phyloP scores from a whole-genome alignment of 2,113 vertebrate genomes.

The Oryctolagus cuniculus region DNA sequence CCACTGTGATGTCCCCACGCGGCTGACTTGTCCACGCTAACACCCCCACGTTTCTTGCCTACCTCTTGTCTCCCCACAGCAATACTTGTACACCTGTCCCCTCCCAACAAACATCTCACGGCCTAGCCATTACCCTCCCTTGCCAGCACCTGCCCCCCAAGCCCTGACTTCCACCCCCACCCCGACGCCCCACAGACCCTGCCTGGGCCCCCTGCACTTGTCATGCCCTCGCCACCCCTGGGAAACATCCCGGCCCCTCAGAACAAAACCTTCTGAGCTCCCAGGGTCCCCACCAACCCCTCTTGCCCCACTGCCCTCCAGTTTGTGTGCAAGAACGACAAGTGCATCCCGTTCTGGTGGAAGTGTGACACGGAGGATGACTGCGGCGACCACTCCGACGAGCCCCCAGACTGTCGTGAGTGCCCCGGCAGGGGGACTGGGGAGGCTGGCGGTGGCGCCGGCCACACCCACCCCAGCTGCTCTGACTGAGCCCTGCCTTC shows the following conservation, averaged over 20 bases:
- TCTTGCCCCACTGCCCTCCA: conserved; percentile 80
- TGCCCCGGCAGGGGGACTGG: conserved; percentile 53
- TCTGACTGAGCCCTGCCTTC: not conserved
- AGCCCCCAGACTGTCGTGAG: conserved; percentile 97
- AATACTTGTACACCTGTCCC: conserved; percentile 87
- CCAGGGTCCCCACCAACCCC: conserved; percentile 64
- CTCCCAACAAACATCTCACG: conserved; percentile 86
- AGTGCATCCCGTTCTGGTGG: conserved; percentile 99
- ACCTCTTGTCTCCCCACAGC: conserved; percentile 92
- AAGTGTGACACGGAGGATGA: conserved; percentile 99
- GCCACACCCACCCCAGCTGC: fast-evolving
- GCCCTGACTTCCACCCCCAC: fast-evolving
- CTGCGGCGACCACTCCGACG: conserved; percentile 96
- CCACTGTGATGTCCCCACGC: conserved; percentile 29
- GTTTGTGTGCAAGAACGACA: conserved; percentile 99
- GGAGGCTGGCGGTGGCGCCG: too few relatives aligned
- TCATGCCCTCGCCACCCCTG: not conserved
- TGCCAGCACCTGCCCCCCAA: fast-evolving
- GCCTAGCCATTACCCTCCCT: not conserved
- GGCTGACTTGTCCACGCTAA: conserved; percentile 46
- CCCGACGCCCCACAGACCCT: not conserved
- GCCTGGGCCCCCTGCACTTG: not conserved
- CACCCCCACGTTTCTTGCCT: conserved; percentile 63
- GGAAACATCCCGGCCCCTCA: conserved; percentile 20
- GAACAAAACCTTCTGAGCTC: conserved; percentile 29